Evolutionary conservation across 2,113 vertebrate species (phyloP).

Genomic region (Corythoichthys haematopterus): DNA sequence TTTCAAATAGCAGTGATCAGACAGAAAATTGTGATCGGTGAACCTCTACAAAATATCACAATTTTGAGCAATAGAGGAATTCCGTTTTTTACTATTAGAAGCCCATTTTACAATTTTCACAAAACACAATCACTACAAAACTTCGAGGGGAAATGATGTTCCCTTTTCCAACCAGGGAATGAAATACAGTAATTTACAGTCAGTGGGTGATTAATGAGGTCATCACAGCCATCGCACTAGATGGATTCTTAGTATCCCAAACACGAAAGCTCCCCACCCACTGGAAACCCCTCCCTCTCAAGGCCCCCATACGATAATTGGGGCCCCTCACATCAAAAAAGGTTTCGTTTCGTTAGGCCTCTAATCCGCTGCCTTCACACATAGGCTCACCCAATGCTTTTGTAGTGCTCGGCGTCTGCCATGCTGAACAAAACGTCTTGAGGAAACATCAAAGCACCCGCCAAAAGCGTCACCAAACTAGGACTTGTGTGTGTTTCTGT

Average conservation of each 20-base stretch:
- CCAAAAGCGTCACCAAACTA: conserved; percentile 31
- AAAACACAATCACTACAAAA: background rate
- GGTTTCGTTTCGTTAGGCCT: conserved; percentile 71
- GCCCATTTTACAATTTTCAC: background rate
- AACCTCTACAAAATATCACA: too few species aligned
- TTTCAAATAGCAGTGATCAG: too few species aligned
- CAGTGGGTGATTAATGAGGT: conserved; percentile 28
- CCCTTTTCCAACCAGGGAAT: background rate
- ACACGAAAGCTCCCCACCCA: conserved; percentile 4
- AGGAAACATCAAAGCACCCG: conserved; percentile 71
- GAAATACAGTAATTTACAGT: conserved; percentile 9
- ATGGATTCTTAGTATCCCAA: conserved; percentile 35
- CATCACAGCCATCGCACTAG: conserved; percentile 31
- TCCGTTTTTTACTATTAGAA: background rate
- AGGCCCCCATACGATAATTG: conserved; percentile 65
- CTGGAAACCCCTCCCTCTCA: conserved; percentile 25
- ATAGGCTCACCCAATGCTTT: conserved; percentile 38
- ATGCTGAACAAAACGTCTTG: conserved; percentile 66
- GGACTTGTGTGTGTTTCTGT: background rate
- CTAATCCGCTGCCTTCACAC: conserved; percentile 71
- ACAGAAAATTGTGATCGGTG: too few species aligned
- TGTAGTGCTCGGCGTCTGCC: conserved; percentile 56
- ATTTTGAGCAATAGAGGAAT: too few species aligned
- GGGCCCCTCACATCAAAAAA: conserved; percentile 72
- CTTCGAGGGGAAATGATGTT: background rate